Evolutionary conservation across 1,140 invertebrate species (phyloP).

Genomic region (Neodiprion virginianus): DNA sequence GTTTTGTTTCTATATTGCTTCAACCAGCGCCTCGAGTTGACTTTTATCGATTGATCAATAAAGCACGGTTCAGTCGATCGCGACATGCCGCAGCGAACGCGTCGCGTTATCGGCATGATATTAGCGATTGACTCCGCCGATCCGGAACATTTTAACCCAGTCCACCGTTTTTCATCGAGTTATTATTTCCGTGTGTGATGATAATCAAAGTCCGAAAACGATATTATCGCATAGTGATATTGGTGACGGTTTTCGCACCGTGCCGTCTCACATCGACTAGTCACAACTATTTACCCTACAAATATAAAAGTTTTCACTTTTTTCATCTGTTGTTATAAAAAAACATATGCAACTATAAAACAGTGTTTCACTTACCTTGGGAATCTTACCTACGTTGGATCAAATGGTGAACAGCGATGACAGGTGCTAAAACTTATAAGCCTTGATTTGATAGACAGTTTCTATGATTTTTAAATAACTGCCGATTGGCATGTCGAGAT

Average conservation of each 20-base stretch:
- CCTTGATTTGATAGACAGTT: no score
- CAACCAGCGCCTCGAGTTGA: no score
- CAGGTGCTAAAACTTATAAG: not conserved
- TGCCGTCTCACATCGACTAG: no score
- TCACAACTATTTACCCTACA: not conserved
- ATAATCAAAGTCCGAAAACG: not conserved
- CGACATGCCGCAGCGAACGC: conserved; percentile 4
- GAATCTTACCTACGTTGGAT: not conserved
- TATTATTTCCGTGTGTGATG: not conserved
- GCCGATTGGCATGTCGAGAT: no score
- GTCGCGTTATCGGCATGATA: not conserved
- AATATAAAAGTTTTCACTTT: no score
- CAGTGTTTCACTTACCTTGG: no score
- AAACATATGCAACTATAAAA: no score
- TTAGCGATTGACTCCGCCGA: conserved; percentile 1
- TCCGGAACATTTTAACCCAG: not conserved
- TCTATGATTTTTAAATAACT: no score
- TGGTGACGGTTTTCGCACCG: no score
- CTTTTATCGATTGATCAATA: not conserved
- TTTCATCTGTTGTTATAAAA: no score
- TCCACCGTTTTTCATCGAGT: not conserved
- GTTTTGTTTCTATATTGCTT: no score
- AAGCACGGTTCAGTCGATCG: conserved; percentile 4
- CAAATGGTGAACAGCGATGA: not conserved
- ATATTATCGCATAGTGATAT: not conserved